phyloP scores from a whole-genome alignment of 2,888 invertebrate genomes.

The Zaprionus obscuricornis region DNA sequence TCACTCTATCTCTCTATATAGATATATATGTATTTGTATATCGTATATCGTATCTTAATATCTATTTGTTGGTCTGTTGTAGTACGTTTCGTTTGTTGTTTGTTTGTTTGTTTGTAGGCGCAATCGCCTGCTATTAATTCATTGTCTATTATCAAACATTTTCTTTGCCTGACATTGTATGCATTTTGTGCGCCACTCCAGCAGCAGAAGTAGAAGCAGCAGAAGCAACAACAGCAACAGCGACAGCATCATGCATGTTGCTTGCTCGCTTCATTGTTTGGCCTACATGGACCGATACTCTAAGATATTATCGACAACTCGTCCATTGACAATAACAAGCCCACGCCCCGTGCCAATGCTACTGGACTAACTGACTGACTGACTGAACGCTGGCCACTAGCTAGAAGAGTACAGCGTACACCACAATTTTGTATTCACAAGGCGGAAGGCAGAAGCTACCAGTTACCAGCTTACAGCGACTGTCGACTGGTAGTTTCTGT shows the following conservation, averaged over 20 bases:
- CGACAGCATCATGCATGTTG: slow-evolving; percentile 47
- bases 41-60: slow-evolving; percentile 44
- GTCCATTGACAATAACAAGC: slow-evolving; percentile 63
- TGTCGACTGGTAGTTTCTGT: slow-evolving; percentile 32
- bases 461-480: slow-evolving; percentile 3
- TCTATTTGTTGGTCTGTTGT: slow-evolving; percentile 43
- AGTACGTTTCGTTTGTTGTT: slow-evolving; percentile 27
- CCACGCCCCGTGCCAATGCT: too few species aligned
- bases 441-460: background rate
- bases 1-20: slow-evolving; percentile 1
- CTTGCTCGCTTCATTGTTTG: slow-evolving; percentile 55
- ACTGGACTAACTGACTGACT: slow-evolving; percentile 37
- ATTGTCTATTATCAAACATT: slow-evolving; percentile 71
- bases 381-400: slow-evolving; percentile 11
- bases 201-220: slow-evolving; percentile 32
- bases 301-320: slow-evolving; percentile 75
- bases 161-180: slow-evolving; percentile 73
- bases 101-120: slow-evolving; percentile 50
- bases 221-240: too few species aligned
- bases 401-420: too few species aligned
- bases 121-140: slow-evolving; percentile 76
- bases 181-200: slow-evolving; percentile 67
- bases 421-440: too few species aligned
- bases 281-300: slow-evolving; percentile 68
- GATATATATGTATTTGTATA: slow-evolving; percentile 28